Evolutionary conservation across 2,113 vertebrate species (phyloP), one percentile per base, ranked within the genome.

Genomic region (Manacus vitellinus): DNA sequence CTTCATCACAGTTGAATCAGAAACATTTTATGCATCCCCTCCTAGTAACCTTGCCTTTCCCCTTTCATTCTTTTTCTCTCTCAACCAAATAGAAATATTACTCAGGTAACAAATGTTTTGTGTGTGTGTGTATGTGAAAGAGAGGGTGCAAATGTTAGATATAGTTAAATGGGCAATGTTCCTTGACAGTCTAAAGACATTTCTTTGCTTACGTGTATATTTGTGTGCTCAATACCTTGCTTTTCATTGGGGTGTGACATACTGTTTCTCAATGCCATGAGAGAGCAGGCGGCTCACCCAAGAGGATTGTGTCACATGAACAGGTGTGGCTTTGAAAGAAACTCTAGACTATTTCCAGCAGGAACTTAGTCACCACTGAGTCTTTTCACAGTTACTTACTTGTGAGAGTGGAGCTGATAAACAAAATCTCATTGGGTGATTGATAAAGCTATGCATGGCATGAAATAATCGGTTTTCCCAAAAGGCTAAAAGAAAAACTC

Each of bases 271-370:
- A 95, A 94, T 59, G 51, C 25, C 25, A n/a, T 59, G 68, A 86
- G 30, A 87, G n/a, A 85, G 31, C 41, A 68, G 56, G 70, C 79
- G 39, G 51, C 55, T 94, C 39, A 67, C 28, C 17, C 31, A 27
- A 71, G 35, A 85, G 65, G 52, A 19, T 84, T 89, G 5, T 61
- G 56, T 71, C 39, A 67, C 21, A 81, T 0, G 9, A 89, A 68
- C 16, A 72, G 95, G 93, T 82, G 87, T 95, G 91, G 84, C 89
- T 61, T 82, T 79, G 51, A 63, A 88, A 91, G 89, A 83, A 77
- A 85, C 68, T 72, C 24, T 30, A 43, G 33, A 17, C 22, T 89
- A 24, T 67, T 91, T 96, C 76, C 56, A 85, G n/a, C 68, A 95
- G 91, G 73, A 92, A 85, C 56, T 92, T 92, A 81, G 3, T 94